Base-by-base conservation (phyloP, 2,113 vertebrate species). In the Syrrhaptes paradoxus region DNA sequence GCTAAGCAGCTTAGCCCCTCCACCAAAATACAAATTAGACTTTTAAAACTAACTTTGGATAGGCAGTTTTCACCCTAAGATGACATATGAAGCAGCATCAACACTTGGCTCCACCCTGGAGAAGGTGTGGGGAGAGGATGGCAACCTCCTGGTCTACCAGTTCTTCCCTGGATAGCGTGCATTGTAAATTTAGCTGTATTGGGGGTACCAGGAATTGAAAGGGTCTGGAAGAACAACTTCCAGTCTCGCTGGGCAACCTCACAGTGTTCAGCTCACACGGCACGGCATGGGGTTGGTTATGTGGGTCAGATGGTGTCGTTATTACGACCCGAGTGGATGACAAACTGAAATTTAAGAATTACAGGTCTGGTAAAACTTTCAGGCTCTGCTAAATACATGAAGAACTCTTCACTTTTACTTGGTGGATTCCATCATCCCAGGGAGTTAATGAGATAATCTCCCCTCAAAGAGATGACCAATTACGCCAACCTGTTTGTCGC, bases 1-100 rank as follows among this genome's bases (percentile, higher is more conserved):
- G 62, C 86, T 93, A 95, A 96, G 52, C 36, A 94, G 48, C 58
- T 92, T 58, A 95, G 51, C 31, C 55, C 83, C 85, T 95, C 59
- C 72, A 96, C 55, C 82, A 71, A 95, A 95, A 77, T 45, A 76
- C 17, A 55, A 93, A 93, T 49, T 87, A 78, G 65, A 51, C 61
- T 94, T 90, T 73, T 29, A 85, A 91, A 84, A 75, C 72, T 70
- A 81, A 71, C 28, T 92, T 89, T 61, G 57, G 73, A 91, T 59
- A 84, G 68, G 45, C 32, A 34, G 36, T 71, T 87, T 94, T 89
- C 38, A 34, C 62, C 72, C 29, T 89, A 94, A 92, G 34, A 94
- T 46, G 41, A n/a, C 74, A 91, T 6, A 26, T 31, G 26, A 87
- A 75, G 29, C 63, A 85, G 52, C 20, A 22, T 36, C 72, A 75